Percentiles rank a stretch among this genome's conserved stretches.
Evolutionary conservation across 2,888 invertebrate genomes (phyloP).

Genomic region (Hartigia nigra): DNA sequence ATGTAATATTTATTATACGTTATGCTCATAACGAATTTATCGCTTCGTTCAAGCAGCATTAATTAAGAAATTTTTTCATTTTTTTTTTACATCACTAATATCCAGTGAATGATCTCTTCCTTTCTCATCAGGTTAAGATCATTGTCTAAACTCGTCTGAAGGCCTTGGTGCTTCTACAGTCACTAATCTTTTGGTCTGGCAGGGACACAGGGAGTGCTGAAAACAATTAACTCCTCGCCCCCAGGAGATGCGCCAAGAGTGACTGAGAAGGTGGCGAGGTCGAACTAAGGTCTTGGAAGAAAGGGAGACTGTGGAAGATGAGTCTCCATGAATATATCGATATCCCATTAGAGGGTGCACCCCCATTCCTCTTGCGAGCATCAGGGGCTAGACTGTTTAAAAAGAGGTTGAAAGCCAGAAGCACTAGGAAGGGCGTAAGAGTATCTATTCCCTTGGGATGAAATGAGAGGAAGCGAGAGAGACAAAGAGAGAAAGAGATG

Average conservation of each 20-base stretch:
- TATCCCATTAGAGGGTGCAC: constrained; percentile 54
- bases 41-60: not conserved
- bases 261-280: not conserved
- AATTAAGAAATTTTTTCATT: not conserved
- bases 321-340: constrained; percentile 60
- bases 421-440: constrained; percentile 9
- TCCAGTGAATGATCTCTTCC: not conserved
- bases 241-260: not conserved
- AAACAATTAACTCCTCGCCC: constrained; percentile 20
- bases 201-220: constrained; percentile 3
- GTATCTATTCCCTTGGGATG: not conserved
- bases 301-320: constrained; percentile 45
- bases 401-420: constrained; percentile 36
- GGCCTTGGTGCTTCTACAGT: not conserved
- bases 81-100: not conserved
- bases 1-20: not conserved
- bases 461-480: not conserved
- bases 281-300: constrained; percentile 24
- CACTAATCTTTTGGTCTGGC: not conserved
- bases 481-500: constrained; percentile 9
- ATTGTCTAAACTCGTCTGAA: not conserved
- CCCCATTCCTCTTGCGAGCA: constrained; percentile 16
- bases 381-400: constrained; percentile 45
- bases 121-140: not conserved
- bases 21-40: not conserved